Evolutionary conservation across 2,797 vertebrate genomes (phyloP).

Genomic region (Falco naumanni): DNA sequence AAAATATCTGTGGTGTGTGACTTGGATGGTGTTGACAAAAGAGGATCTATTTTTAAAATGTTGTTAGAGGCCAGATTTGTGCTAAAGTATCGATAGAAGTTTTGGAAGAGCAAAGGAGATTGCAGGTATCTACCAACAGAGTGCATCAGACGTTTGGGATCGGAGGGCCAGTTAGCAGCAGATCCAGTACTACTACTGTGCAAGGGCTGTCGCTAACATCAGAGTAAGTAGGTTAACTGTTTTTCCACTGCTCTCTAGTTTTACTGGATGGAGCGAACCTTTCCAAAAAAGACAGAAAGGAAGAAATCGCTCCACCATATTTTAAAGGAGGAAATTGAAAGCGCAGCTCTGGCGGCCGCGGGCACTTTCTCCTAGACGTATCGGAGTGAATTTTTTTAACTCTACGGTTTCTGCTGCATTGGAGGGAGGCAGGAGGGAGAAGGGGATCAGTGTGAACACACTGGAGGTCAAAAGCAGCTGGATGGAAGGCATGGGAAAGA

Average conservation of each 20-base stretch:
- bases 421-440: conserved; percentile 8
- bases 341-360: neutral
- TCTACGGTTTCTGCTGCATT: neutral
- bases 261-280: conserved; percentile 49
- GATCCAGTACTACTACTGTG: conserved; percentile 57
- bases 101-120: conserved; percentile 28
- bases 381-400: conserved; percentile 52
- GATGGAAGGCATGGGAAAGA: conserved; percentile 81
- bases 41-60: neutral
- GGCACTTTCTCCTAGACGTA: neutral
- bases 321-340: conserved; percentile 70
- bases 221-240: conserved; percentile 79
- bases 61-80: neutral
- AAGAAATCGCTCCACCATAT: conserved; percentile 63
- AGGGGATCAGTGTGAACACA: conserved; percentile 29
- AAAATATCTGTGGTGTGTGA: neutral
- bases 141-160: conserved; percentile 73
- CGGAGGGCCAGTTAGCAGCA: conserved; percentile 23
- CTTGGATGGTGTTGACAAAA: neutral
- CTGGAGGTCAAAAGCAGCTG: conserved; percentile 67
- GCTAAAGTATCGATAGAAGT: neutral
- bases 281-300: conserved; percentile 61
- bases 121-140: conserved; percentile 73
- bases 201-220: conserved; percentile 62
- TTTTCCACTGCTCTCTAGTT: conserved; percentile 80